These are phyloP conservation scores for Peromyscus polionotus DNA, from an alignment of 2,113 vertebrate genomes.

Conservation along the genomic window DNA sequence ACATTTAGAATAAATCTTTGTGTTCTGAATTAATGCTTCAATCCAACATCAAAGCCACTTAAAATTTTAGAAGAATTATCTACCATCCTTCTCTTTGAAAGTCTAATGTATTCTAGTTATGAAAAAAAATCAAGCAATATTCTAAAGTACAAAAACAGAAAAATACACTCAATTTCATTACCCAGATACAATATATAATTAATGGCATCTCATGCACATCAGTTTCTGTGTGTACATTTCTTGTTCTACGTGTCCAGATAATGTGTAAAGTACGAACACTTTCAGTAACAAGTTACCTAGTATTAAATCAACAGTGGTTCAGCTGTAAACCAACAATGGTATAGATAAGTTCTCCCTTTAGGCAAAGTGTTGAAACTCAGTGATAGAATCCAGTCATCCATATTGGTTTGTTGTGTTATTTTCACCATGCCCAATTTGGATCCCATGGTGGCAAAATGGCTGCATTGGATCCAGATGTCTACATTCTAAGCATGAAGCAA, in stretches of 20 bases:
- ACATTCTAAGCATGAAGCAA: not conserved
- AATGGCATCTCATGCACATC: not conserved
- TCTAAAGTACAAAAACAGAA: conserved; percentile 11
- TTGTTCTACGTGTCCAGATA: not conserved
- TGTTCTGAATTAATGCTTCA: not conserved
- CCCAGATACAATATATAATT: not conserved
- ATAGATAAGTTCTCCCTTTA: not conserved
- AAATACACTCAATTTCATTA: conserved; percentile 8
- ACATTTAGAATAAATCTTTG: conserved; percentile 17
- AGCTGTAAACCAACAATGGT: not conserved
- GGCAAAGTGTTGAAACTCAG: not conserved
- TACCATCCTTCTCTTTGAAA: not conserved
- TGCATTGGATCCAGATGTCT: not conserved
- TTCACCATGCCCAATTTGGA: not conserved
- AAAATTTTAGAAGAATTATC: not conserved
- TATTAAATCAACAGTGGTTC: not conserved
- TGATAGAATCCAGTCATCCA: not conserved
- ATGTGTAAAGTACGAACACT: not conserved
- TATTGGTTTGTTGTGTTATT: not conserved
- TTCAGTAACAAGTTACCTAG: not conserved
- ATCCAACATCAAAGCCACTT: not conserved
- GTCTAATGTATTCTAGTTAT: not conserved
- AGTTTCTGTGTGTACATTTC: not conserved
- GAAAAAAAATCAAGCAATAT: not conserved
- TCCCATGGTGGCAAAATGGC: not conserved